Conservation (phyloP, 2,888 invertebrate genomes). For the Mermis nigrescens region DNA sequence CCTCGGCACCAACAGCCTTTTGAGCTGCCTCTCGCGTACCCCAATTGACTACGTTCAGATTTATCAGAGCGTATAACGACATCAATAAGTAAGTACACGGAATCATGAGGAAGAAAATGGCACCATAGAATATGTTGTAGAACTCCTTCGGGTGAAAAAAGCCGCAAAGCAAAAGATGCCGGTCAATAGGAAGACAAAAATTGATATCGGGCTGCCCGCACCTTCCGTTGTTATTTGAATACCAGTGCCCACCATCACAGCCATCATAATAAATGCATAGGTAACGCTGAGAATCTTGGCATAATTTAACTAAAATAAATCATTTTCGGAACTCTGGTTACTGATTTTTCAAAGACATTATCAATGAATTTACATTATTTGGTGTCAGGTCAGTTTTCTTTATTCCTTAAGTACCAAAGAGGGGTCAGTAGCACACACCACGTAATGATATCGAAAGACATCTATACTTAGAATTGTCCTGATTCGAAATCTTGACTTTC, state of each 20-base stretch:
- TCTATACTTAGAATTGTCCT: no score
- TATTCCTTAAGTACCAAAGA: no score
- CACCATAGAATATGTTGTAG: slow-evolving; percentile 34
- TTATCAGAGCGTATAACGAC: slow-evolving; percentile 73
- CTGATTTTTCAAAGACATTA: no score
- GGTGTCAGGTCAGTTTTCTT: no score
- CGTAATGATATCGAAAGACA: no score
- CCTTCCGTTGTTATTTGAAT: slow-evolving; percentile 53
- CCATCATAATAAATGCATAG: slow-evolving; percentile 67
- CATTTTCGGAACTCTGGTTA: no score
- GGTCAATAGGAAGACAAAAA: slow-evolving; percentile 59
- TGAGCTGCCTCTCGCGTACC: slow-evolving; percentile 60
- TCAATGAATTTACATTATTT: no score
- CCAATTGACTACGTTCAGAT: slow-evolving; percentile 80
- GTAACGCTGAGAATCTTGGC: slow-evolving; percentile 55
- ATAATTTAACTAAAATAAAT: slow-evolving; percentile 42
- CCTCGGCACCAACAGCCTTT: slow-evolving; percentile 20
- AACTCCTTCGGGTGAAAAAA: slow-evolving; percentile 49
- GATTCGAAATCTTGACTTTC: no score
- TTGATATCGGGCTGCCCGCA: slow-evolving; percentile 49
- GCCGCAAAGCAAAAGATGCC: slow-evolving; percentile 42
- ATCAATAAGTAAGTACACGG: slow-evolving; percentile 84
- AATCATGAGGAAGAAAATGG: slow-evolving; percentile 67
- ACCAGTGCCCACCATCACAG: slow-evolving; percentile 58
- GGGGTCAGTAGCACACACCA: no score